Base-by-base conservation (phyloP, 2,888 invertebrate species). In the Cheilosia soror region DNA sequence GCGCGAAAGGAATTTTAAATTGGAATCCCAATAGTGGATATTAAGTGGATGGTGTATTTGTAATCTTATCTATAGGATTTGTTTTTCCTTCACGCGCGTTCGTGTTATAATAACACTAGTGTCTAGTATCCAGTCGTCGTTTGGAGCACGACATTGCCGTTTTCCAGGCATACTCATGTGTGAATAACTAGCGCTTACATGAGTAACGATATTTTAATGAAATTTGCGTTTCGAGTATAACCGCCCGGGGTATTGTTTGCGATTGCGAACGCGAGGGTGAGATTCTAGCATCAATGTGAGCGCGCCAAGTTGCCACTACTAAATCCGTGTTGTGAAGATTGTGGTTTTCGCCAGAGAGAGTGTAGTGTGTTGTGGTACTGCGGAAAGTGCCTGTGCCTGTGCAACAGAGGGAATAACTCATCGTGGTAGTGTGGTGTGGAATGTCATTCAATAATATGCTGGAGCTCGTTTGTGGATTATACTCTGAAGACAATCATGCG, bases 381-480 rank as follows among this genome's bases (percentile, higher is more conserved):
- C 7, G 6, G 33, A 51, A 42, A 53, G 71, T n/a, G n/a, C n/a
- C n/a, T n/a, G 71, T 72, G 40, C 53, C 55, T 66, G 33, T 66
- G 27, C 47, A 66, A 31, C 25, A 68, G 75, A 49, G 77, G 40
- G 69, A 72, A 72, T 53, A 65, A 62, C 53, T 73, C 44, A 73
- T 60, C 37, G 81, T 47, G 55, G 77, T 86, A 71, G 42, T 57
- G 11, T 47, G n/a, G 40, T 47, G 31, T 40, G 71, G 84, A 87
- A 91, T 91, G 91, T 90, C 91, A 72, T 88, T 91, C 68, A 88
- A 88, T 72, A 88, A 87, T 51, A 85, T 88, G 85, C 69, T 94
- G 92, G 94, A 94, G 88, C 94, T 94, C 88, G 93, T 94, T 89
- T 94, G 94, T 91, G 94, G 94, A 87, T 94, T 94, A 89, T 93